Conservation (phyloP, 2,888 invertebrate species). For the Ophion ventricosus region DNA sequence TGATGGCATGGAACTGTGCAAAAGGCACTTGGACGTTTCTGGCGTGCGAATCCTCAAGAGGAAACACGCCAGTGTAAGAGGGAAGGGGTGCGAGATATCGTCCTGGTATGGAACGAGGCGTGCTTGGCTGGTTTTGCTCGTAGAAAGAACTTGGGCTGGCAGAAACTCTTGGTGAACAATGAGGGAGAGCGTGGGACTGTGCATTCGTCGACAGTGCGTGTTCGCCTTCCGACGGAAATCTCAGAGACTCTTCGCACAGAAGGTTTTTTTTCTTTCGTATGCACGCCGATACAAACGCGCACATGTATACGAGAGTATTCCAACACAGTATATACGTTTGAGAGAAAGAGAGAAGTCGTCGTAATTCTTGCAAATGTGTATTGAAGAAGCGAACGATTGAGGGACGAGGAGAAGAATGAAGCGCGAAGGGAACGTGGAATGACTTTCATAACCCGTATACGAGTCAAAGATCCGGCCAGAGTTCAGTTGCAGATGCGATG, state of each 20-base stretch:
- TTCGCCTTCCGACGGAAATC: slow-evolving; percentile 71
- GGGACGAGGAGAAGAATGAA: background rate
- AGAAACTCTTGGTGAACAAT: slow-evolving; percentile 71
- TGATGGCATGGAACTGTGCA: slow-evolving; percentile 26
- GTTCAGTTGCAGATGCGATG: slow-evolving; percentile 57
- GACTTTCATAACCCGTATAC: slow-evolving; percentile 56
- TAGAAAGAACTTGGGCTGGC: slow-evolving; percentile 47
- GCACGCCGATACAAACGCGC: background rate
- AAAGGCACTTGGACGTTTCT: slow-evolving; percentile 62
- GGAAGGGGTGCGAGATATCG: slow-evolving; percentile 29
- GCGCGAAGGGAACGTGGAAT: slow-evolving; percentile 35
- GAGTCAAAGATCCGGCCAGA: slow-evolving; percentile 65
- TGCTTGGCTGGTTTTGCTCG: slow-evolving; percentile 34
- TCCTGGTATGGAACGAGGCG: slow-evolving; percentile 56
- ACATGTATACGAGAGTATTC: background rate
- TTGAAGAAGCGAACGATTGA: slow-evolving; percentile 32
- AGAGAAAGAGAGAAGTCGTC: slow-evolving; percentile 5
- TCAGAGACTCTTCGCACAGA: slow-evolving; percentile 60
- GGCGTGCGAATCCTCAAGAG: slow-evolving; percentile 70
- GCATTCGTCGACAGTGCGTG: slow-evolving; percentile 72
- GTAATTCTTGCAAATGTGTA: slow-evolving; percentile 30
- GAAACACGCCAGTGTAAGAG: slow-evolving; percentile 62
- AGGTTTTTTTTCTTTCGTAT: slow-evolving; percentile 11
- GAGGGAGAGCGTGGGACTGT: slow-evolving; percentile 78
- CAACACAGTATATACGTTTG: background rate